Conservation (phyloP, 2,797 vertebrate genomes). For the Girardinus metallicus region DNA sequence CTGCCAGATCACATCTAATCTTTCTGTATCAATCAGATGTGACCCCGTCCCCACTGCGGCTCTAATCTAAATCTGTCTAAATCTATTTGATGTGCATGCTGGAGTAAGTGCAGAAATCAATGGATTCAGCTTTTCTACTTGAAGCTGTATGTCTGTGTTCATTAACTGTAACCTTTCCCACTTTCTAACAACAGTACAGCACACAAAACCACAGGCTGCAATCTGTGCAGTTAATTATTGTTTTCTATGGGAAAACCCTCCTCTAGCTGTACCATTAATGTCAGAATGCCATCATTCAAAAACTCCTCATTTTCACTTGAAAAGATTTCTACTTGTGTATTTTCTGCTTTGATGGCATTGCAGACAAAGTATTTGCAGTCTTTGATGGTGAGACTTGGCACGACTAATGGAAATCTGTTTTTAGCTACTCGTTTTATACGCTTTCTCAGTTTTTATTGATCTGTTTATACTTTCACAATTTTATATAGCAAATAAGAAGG, state of each 20-base stretch:
- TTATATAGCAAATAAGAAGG: conserved; percentile 14
- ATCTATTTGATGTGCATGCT: conserved; percentile 10
- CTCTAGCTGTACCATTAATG: not conserved
- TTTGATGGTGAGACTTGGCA: conserved; percentile 20
- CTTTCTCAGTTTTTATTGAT: conserved; percentile 48
- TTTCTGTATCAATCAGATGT: conserved; percentile 15
- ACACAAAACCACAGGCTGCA: not conserved
- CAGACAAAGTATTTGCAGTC: conserved; percentile 17
- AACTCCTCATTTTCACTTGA: not conserved
- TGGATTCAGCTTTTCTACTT: conserved; percentile 5
- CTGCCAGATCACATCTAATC: conserved; percentile 27
- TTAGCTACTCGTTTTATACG: conserved; percentile 29
- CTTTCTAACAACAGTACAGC: not conserved
- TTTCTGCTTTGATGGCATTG: conserved; percentile 1
- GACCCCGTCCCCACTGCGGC: conserved; percentile 12
- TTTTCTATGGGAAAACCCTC: not conserved
- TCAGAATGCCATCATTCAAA: conserved; percentile 12
- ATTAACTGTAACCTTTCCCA: not conserved
- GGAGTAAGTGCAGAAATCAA: not conserved
- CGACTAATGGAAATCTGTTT: conserved; percentile 56
- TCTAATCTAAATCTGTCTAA: conserved; percentile 31
- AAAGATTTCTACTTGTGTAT: not conserved
- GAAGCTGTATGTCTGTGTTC: not conserved
- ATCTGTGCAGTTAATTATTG: not conserved
- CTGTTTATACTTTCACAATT: conserved; percentile 25